Base-by-base conservation (phyloP, 2,797 vertebrate genomes). In the Euphonia xanthogaster region DNA sequence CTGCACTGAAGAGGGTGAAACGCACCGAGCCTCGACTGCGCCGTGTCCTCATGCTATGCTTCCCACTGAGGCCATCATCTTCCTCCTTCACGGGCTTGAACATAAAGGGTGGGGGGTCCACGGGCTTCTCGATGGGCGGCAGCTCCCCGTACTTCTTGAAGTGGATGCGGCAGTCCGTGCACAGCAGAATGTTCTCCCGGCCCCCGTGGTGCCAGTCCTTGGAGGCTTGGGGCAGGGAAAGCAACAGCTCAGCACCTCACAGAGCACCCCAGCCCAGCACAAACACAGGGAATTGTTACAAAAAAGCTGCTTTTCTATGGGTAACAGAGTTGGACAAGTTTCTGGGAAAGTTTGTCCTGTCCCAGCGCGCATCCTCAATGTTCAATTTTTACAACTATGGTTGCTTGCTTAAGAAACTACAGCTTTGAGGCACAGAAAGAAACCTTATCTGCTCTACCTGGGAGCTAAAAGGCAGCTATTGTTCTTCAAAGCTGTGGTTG, bases 121-220 rank as follows among this genome's bases (percentile, higher is more conserved):
- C 99, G 0, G 99, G 99, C 97, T 99, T 99, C 98, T 99, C 99
- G 6, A 99, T 99, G 95, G 99, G 99, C 4, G 99, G 99, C 92
- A 99, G 98, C 97, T 99, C 99, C 10, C 99, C 99, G 99, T 99
- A 99, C 86, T 99, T 99, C 98, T 99, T 99, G 98, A 99, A 99
- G 98, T 99, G 99, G 90, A 99, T 99, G 55, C 99, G 99, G 81
- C 99, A 99, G 96, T 99, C 99, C 0, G 99, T 99, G 97, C 99
- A 99, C 95, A 99, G 98, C 76, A 99, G 97, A 96, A 99, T 99
- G 98, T 99, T 99, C 96, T 99, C 99, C 28, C 99, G 98, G 86
- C 99, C 99, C n/a, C 99, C 99, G 99, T 99, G 99, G 98, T 99
- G 99, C 99, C 99, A 99, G 98, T 99, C 99, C 98, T 99, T 99